Conservation (phyloP, 2,797 vertebrate genomes). For the Eulemur mongoz region DNA sequence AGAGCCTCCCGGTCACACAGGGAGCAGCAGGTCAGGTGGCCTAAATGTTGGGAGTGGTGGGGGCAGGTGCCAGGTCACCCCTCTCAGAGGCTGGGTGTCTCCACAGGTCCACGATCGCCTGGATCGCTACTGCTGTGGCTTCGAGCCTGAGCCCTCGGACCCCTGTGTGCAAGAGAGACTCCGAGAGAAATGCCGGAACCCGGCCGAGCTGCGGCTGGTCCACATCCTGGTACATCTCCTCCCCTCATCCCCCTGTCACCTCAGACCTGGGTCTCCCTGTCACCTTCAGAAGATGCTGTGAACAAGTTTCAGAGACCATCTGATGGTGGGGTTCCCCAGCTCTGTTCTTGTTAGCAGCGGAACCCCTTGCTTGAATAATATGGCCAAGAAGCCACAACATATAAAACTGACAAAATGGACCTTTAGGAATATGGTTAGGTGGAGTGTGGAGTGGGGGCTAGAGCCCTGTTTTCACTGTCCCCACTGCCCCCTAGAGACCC, state of each 20-base stretch:
- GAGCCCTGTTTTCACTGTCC: background rate
- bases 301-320: background rate
- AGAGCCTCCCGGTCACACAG: fast-evolving
- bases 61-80: background rate
- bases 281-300: background rate
- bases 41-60: background rate
- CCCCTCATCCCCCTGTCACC: background rate
- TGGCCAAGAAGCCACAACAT: background rate
- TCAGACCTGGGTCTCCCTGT: background rate
- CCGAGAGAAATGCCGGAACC: slow-evolving; percentile 90
- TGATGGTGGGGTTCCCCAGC: background rate
- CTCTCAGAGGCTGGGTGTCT: background rate
- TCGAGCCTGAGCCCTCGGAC: slow-evolving; percentile 90
- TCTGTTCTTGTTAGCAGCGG: background rate
- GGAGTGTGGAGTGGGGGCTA: no score
- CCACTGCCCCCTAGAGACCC: background rate
- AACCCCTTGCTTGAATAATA: background rate
- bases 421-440: background rate
- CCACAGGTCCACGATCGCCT: slow-evolving; percentile 94
- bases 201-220: slow-evolving; percentile 90
- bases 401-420: background rate
- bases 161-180: slow-evolving; percentile 93
- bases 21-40: background rate
- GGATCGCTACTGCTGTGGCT: slow-evolving; percentile 96
- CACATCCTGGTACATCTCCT: slow-evolving; percentile 92